Conservation (phyloP, 2,888 invertebrate species). For the Drosophila mulleri region DNA sequence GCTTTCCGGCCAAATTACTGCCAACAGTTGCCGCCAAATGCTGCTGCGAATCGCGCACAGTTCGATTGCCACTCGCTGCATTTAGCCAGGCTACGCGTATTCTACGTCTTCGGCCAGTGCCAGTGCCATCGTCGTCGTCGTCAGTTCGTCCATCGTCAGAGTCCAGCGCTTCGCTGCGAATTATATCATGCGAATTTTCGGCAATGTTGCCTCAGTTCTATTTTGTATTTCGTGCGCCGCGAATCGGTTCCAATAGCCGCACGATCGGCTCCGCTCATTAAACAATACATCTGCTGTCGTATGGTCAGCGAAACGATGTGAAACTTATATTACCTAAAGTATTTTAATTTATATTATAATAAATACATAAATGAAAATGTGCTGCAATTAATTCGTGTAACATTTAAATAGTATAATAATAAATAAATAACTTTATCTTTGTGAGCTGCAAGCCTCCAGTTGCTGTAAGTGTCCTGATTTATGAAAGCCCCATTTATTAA, state of each 20-base stretch:
- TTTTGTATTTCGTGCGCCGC: slow-evolving; percentile 60
- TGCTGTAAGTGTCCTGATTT: slow-evolving; percentile 56
- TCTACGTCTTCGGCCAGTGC: slow-evolving; percentile 21
- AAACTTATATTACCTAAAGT: neutral
- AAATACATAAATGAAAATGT: neutral
- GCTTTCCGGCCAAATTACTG: slow-evolving; percentile 18
- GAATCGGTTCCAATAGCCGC: slow-evolving; percentile 38
- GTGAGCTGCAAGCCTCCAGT: slow-evolving; percentile 8
- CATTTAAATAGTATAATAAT: slow-evolving; percentile 2
- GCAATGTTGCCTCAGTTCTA: slow-evolving; percentile 58
- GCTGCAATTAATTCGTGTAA: neutral
- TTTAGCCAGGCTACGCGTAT: slow-evolving; percentile 43
- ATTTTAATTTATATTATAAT: too few relatives aligned
- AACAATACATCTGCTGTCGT: neutral
- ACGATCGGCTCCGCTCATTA: slow-evolving; percentile 19
- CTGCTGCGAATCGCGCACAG: slow-evolving; percentile 52
- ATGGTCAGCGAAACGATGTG: neutral
- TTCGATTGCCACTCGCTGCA: slow-evolving; percentile 57
- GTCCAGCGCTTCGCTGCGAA: slow-evolving; percentile 21
- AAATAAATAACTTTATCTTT: slow-evolving; percentile 18
- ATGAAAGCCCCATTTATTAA: slow-evolving; percentile 34
- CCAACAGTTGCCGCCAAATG: slow-evolving; percentile 50
- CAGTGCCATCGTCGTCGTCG: slow-evolving; percentile 9
- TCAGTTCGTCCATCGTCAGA: slow-evolving; percentile 19
- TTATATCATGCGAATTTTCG: slow-evolving; percentile 40